These are phyloP conservation scores for Phalacrocorax brasilianus DNA, from an alignment of 2,113 vertebrate genomes.

Conservation along the genomic window DNA sequence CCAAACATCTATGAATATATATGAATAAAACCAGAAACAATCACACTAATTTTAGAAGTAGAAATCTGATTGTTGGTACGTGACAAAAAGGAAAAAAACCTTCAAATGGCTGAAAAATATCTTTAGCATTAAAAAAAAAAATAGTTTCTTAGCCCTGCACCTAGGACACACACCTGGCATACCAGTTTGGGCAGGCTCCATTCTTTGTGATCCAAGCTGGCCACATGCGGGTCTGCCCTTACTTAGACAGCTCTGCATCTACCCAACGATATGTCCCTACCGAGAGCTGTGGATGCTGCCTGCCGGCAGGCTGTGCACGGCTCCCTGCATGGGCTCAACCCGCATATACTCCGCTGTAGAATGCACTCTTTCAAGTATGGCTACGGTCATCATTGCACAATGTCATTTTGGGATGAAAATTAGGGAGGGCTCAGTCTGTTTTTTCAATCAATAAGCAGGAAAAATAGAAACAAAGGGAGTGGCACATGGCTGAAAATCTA, in stretches of 20 bases:
- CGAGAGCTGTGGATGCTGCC: neutral
- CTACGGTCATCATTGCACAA: neutral
- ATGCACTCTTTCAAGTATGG: neutral
- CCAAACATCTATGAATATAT: neutral
- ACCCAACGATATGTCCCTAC: neutral
- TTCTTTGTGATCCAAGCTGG: neutral
- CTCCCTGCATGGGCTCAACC: neutral
- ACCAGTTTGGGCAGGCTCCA: rapidly evolving
- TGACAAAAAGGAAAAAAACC: neutral
- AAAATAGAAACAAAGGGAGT: neutral
- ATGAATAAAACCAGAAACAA: neutral
- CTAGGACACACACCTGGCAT: neutral
- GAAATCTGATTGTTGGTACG: neutral
- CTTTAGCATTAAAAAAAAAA: neutral
- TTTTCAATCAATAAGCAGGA: neutral
- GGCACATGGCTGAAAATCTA: neutral
- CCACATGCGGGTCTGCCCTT: neutral
- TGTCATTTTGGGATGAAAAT: neutral
- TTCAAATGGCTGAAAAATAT: neutral
- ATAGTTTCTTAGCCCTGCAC: neutral
- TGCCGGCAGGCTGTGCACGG: neutral
- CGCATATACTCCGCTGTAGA: neutral
- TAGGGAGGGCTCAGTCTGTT: neutral
- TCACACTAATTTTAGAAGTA: neutral
- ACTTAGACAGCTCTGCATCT: neutral